phyloP scores from a whole-genome alignment of 2,113 vertebrate genomes.

The zebrafish (Danio rerio) region GRCz12tu NC_133185.1:26518001-26518500 shows the following conservation, averaged over 20 bases:
- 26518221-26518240: too few species aligned
- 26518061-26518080: neutral
- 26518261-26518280: too few species aligned
- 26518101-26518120: too few species aligned
- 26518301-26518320: constrained; percentile 15
- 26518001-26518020: too few species aligned
- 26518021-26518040: neutral
- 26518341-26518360: constrained; percentile 5
- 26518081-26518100: too few species aligned
- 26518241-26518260: too few species aligned
- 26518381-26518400: constrained; percentile 66
- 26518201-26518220: neutral
- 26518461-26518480: constrained; percentile 43
- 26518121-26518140: neutral
- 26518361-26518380: constrained; percentile 40
- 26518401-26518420: constrained; percentile 67
- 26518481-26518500: constrained; percentile 60
- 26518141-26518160: neutral
- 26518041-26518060: neutral
- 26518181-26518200: neutral
- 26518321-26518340: neutral
- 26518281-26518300: neutral
- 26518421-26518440: constrained; percentile 65
- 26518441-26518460: constrained; percentile 45
- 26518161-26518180: neutral